These are phyloP conservation scores for Odontesthes bonariensis DNA, from an alignment of 2,113 vertebrate species.

Conservation along the genomic window DNA sequence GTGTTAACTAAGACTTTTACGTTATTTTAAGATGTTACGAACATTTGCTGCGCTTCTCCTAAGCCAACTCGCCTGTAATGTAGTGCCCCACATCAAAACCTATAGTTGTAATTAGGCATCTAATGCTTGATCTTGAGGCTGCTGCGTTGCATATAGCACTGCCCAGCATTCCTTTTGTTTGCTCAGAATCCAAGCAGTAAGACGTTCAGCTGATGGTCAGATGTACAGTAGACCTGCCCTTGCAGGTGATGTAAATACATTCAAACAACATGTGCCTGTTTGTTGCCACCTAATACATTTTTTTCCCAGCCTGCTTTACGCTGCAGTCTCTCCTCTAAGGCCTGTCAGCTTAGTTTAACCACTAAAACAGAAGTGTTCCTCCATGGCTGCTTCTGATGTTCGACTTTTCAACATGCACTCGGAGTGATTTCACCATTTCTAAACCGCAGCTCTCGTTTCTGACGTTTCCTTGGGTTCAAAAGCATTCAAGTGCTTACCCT, in stretches of 20 bases:
- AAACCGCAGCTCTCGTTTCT: slow-evolving; percentile 9
- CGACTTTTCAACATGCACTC: neutral
- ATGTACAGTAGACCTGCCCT: neutral
- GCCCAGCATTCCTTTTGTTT: too few relatives aligned
- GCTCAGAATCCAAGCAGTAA: neutral
- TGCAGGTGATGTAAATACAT: slow-evolving; percentile 28
- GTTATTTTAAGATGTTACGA: slow-evolving; percentile 18
- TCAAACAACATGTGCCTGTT: slow-evolving; percentile 9
- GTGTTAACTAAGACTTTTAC: neutral
- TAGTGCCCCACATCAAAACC: too few relatives aligned
- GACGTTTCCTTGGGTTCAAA: slow-evolving; percentile 30
- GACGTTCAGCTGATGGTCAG: neutral
- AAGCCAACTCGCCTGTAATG: neutral
- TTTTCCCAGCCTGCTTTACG: slow-evolving; percentile 39
- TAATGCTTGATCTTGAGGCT: neutral
- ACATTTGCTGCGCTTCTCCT: slow-evolving; percentile 16
- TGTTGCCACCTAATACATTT: slow-evolving; percentile 35
- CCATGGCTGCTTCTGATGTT: slow-evolving; percentile 35
- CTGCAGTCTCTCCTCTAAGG: slow-evolving; percentile 46
- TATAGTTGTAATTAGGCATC: neutral
- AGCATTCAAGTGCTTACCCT: neutral
- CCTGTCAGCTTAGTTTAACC: slow-evolving; percentile 48
- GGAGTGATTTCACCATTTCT: slow-evolving; percentile 21
- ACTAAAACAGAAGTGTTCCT: slow-evolving; percentile 5
- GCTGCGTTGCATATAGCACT: too few relatives aligned